Conservation (phyloP, 2,797 vertebrate species). For the Chelmon rostratus region DNA sequence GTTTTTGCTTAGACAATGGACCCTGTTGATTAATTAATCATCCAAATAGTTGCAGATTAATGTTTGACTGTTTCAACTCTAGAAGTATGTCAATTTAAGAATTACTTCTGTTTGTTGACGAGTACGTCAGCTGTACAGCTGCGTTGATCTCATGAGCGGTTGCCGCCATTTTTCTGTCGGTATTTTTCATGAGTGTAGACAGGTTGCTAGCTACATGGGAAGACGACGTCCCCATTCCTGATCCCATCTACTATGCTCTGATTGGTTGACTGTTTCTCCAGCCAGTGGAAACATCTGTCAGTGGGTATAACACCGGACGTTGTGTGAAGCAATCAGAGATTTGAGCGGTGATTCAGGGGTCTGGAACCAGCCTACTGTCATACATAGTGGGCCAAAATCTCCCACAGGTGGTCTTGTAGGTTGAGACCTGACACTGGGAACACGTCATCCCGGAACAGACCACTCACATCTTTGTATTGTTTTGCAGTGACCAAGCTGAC, state of each 20-base stretch:
- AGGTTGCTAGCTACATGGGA: not conserved
- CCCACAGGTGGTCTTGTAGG: not conserved
- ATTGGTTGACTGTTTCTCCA: not conserved
- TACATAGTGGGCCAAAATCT: not conserved
- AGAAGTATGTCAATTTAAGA: not conserved
- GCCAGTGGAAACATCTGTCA: not conserved
- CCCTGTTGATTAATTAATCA: not conserved
- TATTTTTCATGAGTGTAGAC: slow-evolving; percentile 4
- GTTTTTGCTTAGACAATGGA: not conserved
- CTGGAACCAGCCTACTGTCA: not conserved
- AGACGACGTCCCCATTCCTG: too few species aligned
- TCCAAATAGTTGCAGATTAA: not conserved
- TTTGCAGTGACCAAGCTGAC: not conserved
- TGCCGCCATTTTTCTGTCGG: too few species aligned
- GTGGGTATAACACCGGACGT: not conserved
- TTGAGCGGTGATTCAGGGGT: not conserved
- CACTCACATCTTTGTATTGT: not conserved
- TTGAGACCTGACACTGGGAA: not conserved
- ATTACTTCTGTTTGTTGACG: not conserved
- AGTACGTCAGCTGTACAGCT: too few species aligned
- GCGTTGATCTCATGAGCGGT: too few species aligned
- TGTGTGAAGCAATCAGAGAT: not conserved
- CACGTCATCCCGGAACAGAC: not conserved
- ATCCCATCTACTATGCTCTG: not conserved
- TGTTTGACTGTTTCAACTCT: not conserved